Evolutionary conservation across 2,113 vertebrate genomes (phyloP).

Genomic region (Gymnorhina tibicen): DNA sequence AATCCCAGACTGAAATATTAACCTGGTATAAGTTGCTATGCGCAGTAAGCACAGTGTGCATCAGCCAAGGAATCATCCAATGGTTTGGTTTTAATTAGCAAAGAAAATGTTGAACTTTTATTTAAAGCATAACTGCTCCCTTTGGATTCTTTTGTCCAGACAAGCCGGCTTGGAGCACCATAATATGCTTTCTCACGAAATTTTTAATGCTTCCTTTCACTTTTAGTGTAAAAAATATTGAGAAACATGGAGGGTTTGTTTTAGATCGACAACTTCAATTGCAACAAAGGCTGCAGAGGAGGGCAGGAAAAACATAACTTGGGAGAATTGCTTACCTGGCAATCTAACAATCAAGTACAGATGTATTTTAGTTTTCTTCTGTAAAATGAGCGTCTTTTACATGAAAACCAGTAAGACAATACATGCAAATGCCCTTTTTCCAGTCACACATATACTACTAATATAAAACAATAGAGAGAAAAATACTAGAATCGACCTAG

Average conservation of each 20-base stretch:
- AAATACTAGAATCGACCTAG: neutral
- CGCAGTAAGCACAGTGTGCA: neutral
- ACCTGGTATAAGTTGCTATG: neutral
- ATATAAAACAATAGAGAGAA: neutral
- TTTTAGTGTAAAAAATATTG: neutral
- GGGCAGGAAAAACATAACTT: neutral
- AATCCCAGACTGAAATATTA: neutral
- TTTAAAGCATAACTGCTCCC: neutral
- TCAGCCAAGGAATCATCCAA: neutral
- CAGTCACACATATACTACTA: neutral
- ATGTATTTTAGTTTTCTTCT: neutral
- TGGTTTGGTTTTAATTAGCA: neutral
- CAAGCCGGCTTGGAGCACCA: neutral
- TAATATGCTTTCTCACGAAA: neutral
- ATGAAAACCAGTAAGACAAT: neutral
- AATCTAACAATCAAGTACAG: neutral
- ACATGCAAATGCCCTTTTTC: neutral
- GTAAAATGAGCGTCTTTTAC: neutral
- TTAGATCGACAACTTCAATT: neutral
- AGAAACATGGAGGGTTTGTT: neutral
- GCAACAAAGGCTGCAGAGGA: neutral
- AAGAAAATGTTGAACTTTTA: neutral
- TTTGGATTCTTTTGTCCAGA: neutral
- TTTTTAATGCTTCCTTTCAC: neutral
- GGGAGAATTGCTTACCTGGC: neutral